These are phyloP conservation scores for Anagrus nilaparvatae DNA, from an alignment of 1,140 invertebrate species.

Conservation along the genomic window DNA sequence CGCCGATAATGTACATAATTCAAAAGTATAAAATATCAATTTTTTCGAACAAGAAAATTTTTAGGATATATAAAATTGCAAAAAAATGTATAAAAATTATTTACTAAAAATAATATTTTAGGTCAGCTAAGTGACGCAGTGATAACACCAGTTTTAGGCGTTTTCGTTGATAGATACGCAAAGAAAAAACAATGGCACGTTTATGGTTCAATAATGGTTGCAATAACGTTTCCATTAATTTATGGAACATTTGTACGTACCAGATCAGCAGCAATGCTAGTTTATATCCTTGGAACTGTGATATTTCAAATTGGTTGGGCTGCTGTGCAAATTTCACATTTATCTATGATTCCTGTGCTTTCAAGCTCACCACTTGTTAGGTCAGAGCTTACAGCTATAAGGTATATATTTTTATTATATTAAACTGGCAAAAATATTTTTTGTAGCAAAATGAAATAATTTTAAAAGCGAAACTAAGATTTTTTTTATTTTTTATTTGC, in stretches of 20 bases:
- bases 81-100: background rate
- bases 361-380: slow-evolving; percentile 55
- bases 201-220: slow-evolving; percentile 55
- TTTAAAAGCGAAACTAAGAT: too few relatives aligned
- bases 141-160: slow-evolving; percentile 76
- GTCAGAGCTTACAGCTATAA: slow-evolving; percentile 69
- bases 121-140: slow-evolving; percentile 79
- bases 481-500: too few relatives aligned
- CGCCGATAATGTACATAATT: too few relatives aligned
- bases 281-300: slow-evolving; percentile 64
- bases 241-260: slow-evolving; percentile 52
- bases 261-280: slow-evolving; percentile 29
- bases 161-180: slow-evolving; percentile 65
- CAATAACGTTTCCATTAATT: slow-evolving; percentile 74
- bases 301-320: slow-evolving; percentile 90
- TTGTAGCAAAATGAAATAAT: too few relatives aligned
- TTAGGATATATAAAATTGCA: background rate
- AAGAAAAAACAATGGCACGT: slow-evolving; percentile 81
- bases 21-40: too few relatives aligned
- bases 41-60: too few relatives aligned
- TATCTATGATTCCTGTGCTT: slow-evolving; percentile 77
- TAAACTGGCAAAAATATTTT: too few relatives aligned
- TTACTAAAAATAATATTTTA: slow-evolving; percentile 27
- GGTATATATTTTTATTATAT: too few relatives aligned
- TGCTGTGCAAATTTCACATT: slow-evolving; percentile 79